Percentiles rank a stretch among this genome's conserved stretches.
Conservation (phyloP, 1,140 invertebrate genomes). For the Drosophila suzukii region DNA sequence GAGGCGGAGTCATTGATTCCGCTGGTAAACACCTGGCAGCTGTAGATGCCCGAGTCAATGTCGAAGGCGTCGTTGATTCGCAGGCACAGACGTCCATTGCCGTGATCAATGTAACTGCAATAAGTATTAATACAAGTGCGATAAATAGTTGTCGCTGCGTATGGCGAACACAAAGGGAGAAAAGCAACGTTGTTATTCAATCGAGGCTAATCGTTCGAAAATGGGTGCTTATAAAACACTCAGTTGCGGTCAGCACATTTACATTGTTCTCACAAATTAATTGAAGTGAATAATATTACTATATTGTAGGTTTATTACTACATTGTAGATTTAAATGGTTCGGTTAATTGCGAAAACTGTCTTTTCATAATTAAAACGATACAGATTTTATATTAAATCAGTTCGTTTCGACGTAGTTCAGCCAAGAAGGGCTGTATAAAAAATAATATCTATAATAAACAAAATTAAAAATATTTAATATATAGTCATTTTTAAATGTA, state of each 20-base stretch:
- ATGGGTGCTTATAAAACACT: not conserved
- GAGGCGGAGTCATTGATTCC: constrained; percentile 29
- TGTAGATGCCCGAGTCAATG: constrained; percentile 90
- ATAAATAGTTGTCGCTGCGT: constrained; percentile 10
- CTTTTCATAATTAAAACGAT: too few species aligned
- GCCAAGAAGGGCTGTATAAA: too few species aligned
- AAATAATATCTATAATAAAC: too few species aligned
- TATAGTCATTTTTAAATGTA: too few species aligned
- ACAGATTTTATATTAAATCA: too few species aligned
- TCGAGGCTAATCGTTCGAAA: not conserved
- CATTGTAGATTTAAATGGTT: not conserved
- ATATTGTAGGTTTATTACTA: not conserved
- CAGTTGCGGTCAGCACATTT: not conserved
- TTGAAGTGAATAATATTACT: not conserved
- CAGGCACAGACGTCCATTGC: constrained; percentile 87
- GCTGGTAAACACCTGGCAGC: constrained; percentile 86
- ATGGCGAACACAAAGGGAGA: not conserved
- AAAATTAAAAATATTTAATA: too few species aligned
- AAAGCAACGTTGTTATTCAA: not conserved
- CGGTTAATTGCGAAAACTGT: not conserved
- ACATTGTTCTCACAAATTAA: not conserved
- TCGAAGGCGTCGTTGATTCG: constrained; percentile 88
- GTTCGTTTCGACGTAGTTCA: too few species aligned
- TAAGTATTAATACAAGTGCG: not conserved
- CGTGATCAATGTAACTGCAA: constrained; percentile 87